phyloP scores from a whole-genome alignment of 2,888 invertebrate genomes.

The Tenthredo scrophulariae region DNA sequence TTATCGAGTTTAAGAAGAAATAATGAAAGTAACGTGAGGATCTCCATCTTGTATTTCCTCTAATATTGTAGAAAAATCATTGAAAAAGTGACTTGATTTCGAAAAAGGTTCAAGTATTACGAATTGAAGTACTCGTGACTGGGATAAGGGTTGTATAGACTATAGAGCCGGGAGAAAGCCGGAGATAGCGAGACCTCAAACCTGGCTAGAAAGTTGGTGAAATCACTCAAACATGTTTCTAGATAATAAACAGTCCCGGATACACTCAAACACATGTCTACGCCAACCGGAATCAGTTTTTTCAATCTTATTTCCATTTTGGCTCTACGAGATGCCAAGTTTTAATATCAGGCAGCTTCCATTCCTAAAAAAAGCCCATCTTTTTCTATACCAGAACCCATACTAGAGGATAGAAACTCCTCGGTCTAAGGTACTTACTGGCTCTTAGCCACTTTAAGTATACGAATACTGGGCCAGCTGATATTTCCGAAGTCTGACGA shows the following conservation, averaged over 20 bases:
- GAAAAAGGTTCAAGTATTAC: too few relatives aligned
- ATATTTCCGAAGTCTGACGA: slow-evolving; percentile 59
- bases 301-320: slow-evolving; percentile 52
- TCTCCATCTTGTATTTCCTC: too few relatives aligned
- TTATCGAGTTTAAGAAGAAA: neutral
- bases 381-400: neutral
- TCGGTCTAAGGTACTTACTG: slow-evolving; percentile 55
- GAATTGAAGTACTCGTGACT: too few relatives aligned
- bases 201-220: neutral
- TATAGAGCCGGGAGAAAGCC: too few relatives aligned
- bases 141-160: too few relatives aligned
- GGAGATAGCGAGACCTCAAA: too few relatives aligned
- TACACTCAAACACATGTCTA: neutral
- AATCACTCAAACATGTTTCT: neutral
- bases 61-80: too few relatives aligned
- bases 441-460: slow-evolving; percentile 58
- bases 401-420: neutral
- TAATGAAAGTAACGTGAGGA: too few relatives aligned
- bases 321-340: slow-evolving; percentile 52
- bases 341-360: slow-evolving; percentile 59
- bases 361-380: slow-evolving; percentile 49
- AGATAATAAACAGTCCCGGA: neutral
- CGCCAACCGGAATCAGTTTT: neutral
- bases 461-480: slow-evolving; percentile 56
- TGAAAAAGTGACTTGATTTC: too few relatives aligned